A percentile compares a stretch with the other conserved stretches of the same genome.
phyloP scores from a whole-genome alignment of 2,888 invertebrate genomes.

The Lasioglossum marginatum region DNA sequence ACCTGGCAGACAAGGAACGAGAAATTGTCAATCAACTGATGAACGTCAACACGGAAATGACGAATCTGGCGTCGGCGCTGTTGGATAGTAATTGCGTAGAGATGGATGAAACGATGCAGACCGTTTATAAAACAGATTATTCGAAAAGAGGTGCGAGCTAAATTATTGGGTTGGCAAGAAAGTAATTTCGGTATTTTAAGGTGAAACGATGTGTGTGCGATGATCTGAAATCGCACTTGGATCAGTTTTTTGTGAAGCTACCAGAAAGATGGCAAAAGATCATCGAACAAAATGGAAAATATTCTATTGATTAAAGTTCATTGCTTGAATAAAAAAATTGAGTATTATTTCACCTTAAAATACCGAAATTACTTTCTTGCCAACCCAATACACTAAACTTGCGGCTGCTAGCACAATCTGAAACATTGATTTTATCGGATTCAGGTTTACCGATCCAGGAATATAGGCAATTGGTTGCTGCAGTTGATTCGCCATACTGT shows the following conservation, averaged over 20 bases:
- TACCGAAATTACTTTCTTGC: too few species aligned
- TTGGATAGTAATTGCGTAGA: slow-evolving; percentile 88
- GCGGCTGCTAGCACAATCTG: background rate
- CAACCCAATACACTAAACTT: too few species aligned
- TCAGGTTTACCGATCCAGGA: slow-evolving; percentile 86
- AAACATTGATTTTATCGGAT: slow-evolving; percentile 17
- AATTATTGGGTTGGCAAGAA: background rate
- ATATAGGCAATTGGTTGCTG: slow-evolving; percentile 87
- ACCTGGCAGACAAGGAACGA: slow-evolving; percentile 87
- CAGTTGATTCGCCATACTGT: slow-evolving; percentile 87
- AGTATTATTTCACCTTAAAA: too few species aligned
- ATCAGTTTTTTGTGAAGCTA: too few species aligned
- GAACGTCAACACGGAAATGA: slow-evolving; percentile 85
- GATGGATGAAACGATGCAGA: slow-evolving; percentile 87
- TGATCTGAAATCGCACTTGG: too few species aligned
- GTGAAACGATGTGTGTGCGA: too few species aligned
- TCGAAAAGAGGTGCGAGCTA: slow-evolving; percentile 86
- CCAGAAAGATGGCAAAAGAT: too few species aligned
- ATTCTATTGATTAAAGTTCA: too few species aligned
- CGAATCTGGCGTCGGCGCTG: slow-evolving; percentile 79
- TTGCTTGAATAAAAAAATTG: too few species aligned
- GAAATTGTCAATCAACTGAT: slow-evolving; percentile 86
- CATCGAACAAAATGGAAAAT: too few species aligned
- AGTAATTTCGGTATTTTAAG: too few species aligned
- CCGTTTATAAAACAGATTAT: slow-evolving; percentile 88